Percentiles rank a stretch among this genome's conserved stretches.
Conservation (phyloP, 2,113 vertebrate species). For the Phyllostomus hastatus region DNA sequence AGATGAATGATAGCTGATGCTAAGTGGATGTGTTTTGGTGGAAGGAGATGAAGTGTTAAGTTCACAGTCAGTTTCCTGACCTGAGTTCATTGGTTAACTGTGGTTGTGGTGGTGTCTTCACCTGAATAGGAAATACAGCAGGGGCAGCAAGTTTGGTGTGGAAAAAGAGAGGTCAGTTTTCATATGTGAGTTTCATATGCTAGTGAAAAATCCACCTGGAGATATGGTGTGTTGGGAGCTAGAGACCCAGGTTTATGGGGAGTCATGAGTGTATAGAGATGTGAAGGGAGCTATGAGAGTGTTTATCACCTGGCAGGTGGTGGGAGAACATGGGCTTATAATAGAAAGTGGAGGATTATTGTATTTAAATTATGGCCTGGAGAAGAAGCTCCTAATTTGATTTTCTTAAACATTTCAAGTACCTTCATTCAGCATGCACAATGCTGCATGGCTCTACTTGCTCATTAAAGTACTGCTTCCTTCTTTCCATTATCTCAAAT, state of each 20-base stretch:
- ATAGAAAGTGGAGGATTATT: background rate
- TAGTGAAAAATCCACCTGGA: background rate
- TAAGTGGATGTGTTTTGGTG: background rate
- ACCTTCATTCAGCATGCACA: background rate
- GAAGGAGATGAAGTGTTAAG: background rate
- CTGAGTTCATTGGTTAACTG: background rate
- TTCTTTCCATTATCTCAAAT: background rate
- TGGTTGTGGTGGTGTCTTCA: background rate
- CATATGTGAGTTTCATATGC: background rate
- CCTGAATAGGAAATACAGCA: background rate
- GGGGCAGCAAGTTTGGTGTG: background rate
- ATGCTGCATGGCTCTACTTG: background rate
- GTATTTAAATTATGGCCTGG: background rate
- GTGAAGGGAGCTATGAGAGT: background rate
- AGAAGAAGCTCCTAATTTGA: background rate
- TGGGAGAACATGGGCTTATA: background rate
- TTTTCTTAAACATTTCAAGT: background rate
- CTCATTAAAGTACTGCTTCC: background rate
- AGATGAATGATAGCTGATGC: too few species aligned
- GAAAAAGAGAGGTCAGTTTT: background rate
- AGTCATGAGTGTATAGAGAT: background rate
- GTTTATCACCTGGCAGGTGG: background rate
- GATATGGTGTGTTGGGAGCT: background rate
- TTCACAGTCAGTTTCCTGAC: background rate
- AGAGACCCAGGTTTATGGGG: background rate